Evolutionary conservation across 2,113 vertebrate species (phyloP).

Genomic region (Triplophysa siluroides): DNA sequence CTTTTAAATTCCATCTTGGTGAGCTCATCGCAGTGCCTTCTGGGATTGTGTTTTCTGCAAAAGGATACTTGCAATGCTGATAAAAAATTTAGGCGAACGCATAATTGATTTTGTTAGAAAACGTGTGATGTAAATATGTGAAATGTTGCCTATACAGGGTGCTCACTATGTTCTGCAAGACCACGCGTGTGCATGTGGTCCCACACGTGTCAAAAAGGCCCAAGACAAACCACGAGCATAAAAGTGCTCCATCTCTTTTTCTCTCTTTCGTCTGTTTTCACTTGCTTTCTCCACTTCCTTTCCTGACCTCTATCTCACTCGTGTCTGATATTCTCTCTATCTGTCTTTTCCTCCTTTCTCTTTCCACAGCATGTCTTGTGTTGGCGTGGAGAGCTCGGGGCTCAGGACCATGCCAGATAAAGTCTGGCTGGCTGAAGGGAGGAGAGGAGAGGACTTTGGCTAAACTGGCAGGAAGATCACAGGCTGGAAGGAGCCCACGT

Average conservation of each 20-base stretch:
- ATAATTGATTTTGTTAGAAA: too few relatives aligned
- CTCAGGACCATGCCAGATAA: slow-evolving; percentile 49
- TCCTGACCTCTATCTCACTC: slow-evolving; percentile 21
- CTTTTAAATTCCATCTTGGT: too few relatives aligned
- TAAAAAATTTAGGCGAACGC: too few relatives aligned
- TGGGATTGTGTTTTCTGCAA: too few relatives aligned
- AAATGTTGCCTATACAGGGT: too few relatives aligned
- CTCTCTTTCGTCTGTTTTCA: neutral
- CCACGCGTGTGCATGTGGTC: neutral
- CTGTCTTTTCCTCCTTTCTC: slow-evolving; percentile 32
- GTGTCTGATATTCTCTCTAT: slow-evolving; percentile 12
- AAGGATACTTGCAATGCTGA: too few relatives aligned
- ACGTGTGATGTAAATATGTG: too few relatives aligned
- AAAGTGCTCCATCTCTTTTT: neutral
- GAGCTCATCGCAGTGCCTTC: too few relatives aligned
- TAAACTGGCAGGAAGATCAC: slow-evolving; percentile 57
- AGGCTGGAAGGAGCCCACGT: slow-evolving; percentile 53
- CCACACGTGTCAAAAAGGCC: slow-evolving; percentile 34
- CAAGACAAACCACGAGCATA: slow-evolving; percentile 22
- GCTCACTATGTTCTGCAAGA: too few relatives aligned
- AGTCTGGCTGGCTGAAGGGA: slow-evolving; percentile 38
- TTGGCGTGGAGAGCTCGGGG: slow-evolving; percentile 39
- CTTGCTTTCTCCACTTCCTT: slow-evolving; percentile 3
- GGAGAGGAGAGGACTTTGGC: slow-evolving; percentile 42
- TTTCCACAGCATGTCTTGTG: slow-evolving; percentile 23